Percentiles rank a stretch among this genome's conserved stretches.
These are phyloP conservation scores for Plemyria rubiginata DNA, from an alignment of 2,888 invertebrate species.

Conservation along the genomic window DNA sequence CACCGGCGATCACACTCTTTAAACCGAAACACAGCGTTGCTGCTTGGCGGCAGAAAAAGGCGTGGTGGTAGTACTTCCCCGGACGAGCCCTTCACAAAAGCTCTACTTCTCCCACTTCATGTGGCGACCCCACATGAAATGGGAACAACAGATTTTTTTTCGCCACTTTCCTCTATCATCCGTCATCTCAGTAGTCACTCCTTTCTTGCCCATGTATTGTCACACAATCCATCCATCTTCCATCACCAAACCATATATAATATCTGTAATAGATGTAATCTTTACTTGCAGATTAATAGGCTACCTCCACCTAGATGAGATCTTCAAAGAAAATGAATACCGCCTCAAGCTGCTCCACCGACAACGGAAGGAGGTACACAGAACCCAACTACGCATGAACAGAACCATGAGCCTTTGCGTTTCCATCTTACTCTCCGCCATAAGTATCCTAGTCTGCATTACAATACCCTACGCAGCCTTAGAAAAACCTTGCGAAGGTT, in stretches of 20 bases:
- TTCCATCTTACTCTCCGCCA: slow-evolving; percentile 55
- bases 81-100: too few species aligned
- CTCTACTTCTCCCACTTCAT: too few species aligned
- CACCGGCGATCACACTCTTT: too few species aligned
- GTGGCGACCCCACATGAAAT: too few species aligned
- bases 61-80: too few species aligned
- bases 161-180: too few species aligned
- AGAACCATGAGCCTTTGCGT: slow-evolving; percentile 50
- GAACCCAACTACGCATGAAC: slow-evolving; percentile 45
- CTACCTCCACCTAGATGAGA: slow-evolving; percentile 47
- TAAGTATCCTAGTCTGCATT: slow-evolving; percentile 51
- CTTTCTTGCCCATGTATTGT: too few species aligned
- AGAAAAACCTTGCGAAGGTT: slow-evolving; percentile 52
- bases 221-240: too few species aligned
- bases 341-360: slow-evolving; percentile 43
- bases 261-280: background rate
- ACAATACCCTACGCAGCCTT: slow-evolving; percentile 56
- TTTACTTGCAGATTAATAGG: slow-evolving; percentile 49
- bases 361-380: slow-evolving; percentile 47
- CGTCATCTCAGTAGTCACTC: too few species aligned
- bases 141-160: too few species aligned
- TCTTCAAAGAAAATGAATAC: slow-evolving; percentile 45
- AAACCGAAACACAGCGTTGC: too few species aligned
- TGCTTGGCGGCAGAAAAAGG: too few species aligned
- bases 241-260: background rate